phyloP scores from a whole-genome alignment of 2,113 vertebrate species.

The Pterophyllum scalare region DNA sequence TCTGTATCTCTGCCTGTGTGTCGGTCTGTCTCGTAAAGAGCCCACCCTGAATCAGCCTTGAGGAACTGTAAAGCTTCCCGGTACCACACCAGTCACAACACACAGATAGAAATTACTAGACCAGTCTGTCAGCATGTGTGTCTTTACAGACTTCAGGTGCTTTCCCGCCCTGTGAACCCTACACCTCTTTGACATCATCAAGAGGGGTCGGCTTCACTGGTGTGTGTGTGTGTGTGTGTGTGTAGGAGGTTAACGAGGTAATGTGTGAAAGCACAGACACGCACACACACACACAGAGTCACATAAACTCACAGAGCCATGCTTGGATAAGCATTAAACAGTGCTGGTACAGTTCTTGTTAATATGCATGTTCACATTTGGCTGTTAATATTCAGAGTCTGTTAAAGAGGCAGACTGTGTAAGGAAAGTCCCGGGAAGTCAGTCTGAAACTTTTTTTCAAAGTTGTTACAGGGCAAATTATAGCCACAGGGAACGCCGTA shows the following conservation, averaged over 20 bases:
- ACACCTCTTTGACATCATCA: slow-evolving; percentile 49
- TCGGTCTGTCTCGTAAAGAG: slow-evolving; percentile 48
- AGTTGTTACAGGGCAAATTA: slow-evolving; percentile 15
- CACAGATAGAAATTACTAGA: slow-evolving; percentile 16
- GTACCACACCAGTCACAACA: slow-evolving; percentile 26
- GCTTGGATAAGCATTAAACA: slow-evolving; percentile 20
- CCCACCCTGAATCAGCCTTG: slow-evolving; percentile 29
- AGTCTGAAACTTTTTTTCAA: slow-evolving; percentile 9
- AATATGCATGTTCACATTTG: slow-evolving; percentile 18
- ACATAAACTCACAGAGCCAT: slow-evolving; percentile 13
- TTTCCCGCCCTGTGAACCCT: slow-evolving; percentile 54
- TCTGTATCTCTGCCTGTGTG: slow-evolving; percentile 12
- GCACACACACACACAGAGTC: slow-evolving; percentile 12
- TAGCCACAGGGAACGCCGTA: slow-evolving; percentile 18
- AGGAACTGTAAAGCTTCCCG: slow-evolving; percentile 46
- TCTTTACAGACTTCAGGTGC: slow-evolving; percentile 70
- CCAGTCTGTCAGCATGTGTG: slow-evolving; percentile 29
- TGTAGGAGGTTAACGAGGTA: no score
- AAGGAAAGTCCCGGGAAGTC: slow-evolving; percentile 61
- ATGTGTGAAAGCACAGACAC: no score
- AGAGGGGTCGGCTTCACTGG: not conserved
- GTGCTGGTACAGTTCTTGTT: slow-evolving; percentile 3
- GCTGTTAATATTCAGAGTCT: slow-evolving; percentile 3
- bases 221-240: slow-evolving; percentile 36
- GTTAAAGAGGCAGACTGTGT: not conserved